These are phyloP conservation scores for Thamnophis sirtalis DNA, from an alignment of 2,113 vertebrate genomes.

Conservation along the genomic window DNA sequence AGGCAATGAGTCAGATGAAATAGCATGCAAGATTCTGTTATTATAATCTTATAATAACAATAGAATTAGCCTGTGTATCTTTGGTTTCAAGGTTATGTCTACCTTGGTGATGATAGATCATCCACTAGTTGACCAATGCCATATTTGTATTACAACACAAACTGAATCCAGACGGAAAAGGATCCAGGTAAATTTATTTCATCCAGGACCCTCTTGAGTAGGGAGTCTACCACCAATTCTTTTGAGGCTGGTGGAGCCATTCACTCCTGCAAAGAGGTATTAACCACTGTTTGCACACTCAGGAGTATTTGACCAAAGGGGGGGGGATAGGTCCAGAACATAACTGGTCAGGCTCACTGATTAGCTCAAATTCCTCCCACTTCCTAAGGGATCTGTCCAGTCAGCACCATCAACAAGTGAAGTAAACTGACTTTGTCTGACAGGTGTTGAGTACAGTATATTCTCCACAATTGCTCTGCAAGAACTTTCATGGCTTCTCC, in stretches of 20 bases:
- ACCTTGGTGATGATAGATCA: background rate
- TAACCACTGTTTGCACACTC: background rate
- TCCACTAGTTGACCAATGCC: background rate
- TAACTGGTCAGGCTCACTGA: background rate
- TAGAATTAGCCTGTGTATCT: background rate
- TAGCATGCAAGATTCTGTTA: background rate
- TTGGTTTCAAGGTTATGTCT: background rate
- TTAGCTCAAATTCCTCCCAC: background rate
- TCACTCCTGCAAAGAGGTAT: background rate
- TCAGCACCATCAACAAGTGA: background rate
- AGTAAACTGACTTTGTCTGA: background rate
- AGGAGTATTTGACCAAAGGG: background rate
- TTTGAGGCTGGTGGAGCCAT: background rate
- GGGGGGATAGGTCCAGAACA: background rate
- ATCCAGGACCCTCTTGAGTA: background rate
- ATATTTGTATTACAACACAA: background rate
- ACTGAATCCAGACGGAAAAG: background rate
- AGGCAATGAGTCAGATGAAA: background rate
- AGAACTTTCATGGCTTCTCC: background rate
- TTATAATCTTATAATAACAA: background rate
- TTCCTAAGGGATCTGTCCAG: background rate
- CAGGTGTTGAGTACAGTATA: background rate
- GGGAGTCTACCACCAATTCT: background rate
- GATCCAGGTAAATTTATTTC: background rate
- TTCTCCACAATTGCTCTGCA: background rate